Conservation (phyloP, 1,140 invertebrate species). For the Formica exsecta region DNA sequence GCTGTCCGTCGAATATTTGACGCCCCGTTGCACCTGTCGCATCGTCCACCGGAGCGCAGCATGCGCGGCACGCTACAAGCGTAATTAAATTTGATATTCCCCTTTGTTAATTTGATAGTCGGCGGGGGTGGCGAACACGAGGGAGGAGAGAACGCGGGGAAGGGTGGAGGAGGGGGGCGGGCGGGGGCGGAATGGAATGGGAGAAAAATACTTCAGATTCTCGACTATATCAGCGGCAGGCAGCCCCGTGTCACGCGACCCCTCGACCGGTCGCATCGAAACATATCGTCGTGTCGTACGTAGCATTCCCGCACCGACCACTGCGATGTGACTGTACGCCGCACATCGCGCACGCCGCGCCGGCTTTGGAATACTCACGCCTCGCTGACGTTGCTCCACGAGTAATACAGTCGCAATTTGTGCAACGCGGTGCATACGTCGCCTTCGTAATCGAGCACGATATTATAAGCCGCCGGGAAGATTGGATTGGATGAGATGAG, state of each 20-base stretch:
- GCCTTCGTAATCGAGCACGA: not conserved
- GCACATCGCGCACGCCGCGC: conserved; percentile 59
- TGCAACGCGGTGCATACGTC: conserved; percentile 11
- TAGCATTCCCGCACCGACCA: conserved; percentile 62
- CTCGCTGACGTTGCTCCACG: conserved; percentile 71
- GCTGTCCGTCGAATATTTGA: conserved; percentile 72
- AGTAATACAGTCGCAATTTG: conserved; percentile 58
- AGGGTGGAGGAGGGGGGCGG: not conserved
- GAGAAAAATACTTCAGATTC: conserved; percentile 81
- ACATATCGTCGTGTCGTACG: conserved; percentile 67
- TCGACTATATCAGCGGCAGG: conserved; percentile 69
- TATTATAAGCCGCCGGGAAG: not conserved
- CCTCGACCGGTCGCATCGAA: conserved; percentile 65
- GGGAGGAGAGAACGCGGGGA: conserved; percentile 1
- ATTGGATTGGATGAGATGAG: not conserved
- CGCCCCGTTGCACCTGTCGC: conserved; percentile 63
- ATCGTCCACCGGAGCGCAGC: conserved; percentile 53
- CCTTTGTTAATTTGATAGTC: conserved; percentile 79
- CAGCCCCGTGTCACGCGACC: conserved; percentile 66
- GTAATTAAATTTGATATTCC: conserved; percentile 81
- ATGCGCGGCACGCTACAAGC: conserved; percentile 42
- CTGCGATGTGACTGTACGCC: conserved; percentile 73
- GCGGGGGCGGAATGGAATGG: conserved; percentile 34
- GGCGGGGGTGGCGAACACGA: conserved; percentile 6
- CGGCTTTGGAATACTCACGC: conserved; percentile 66